Evolutionary conservation across 2,797 vertebrate genomes (phyloP).

Genomic region (Clamator glandarius): DNA sequence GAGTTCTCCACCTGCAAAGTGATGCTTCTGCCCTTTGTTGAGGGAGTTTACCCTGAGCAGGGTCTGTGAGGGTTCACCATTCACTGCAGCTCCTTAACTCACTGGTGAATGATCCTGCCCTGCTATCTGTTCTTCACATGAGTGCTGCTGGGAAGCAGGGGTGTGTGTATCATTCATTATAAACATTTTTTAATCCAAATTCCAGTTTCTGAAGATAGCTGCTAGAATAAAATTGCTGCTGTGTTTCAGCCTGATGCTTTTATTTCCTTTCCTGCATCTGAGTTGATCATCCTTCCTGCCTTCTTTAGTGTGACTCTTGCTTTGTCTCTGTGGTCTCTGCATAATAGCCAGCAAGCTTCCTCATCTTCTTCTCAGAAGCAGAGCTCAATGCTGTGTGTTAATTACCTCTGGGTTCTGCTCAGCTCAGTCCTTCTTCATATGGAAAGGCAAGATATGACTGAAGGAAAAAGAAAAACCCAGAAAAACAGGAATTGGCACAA

Average conservation of each 20-base stretch:
- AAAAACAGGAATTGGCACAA: not conserved
- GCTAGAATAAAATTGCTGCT: not conserved
- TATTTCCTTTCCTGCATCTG: not conserved
- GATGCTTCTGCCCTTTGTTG: not conserved
- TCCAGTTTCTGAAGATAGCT: not conserved
- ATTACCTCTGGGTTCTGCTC: not conserved
- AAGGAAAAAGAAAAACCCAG: not conserved
- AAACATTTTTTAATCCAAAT: not conserved
- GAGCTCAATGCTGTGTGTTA: not conserved
- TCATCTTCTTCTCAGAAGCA: not conserved
- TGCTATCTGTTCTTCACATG: not conserved
- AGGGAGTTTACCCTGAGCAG: not conserved
- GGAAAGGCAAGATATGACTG: not conserved
- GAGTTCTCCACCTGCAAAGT: not conserved
- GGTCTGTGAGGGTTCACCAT: not conserved
- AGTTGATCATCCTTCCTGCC: not conserved
- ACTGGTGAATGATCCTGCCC: not conserved
- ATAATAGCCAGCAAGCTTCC: not conserved
- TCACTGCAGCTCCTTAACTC: not conserved
- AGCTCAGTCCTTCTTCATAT: not conserved
- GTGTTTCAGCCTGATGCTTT: not conserved
- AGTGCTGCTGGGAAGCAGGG: not conserved
- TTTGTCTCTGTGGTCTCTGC: not conserved
- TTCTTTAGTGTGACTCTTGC: conserved; percentile 13
- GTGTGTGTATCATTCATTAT: not conserved